Conservation (phyloP, 2,797 vertebrate genomes). For the Cynopterus sphinx region DNA sequence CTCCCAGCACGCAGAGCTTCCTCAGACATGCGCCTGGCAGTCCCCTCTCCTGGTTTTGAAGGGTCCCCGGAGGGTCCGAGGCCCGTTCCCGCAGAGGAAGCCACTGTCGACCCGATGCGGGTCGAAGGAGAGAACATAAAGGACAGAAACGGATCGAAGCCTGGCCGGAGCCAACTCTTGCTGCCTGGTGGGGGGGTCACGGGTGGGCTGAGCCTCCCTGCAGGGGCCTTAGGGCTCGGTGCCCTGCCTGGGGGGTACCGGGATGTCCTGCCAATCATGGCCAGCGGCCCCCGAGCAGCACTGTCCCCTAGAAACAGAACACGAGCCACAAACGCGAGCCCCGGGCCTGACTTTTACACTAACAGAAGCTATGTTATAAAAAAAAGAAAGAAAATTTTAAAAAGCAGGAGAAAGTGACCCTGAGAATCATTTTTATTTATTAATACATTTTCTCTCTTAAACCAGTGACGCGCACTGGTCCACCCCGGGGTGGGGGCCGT, state of each 20-base stretch:
- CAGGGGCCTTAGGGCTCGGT: rapidly evolving
- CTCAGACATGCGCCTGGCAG: background rate
- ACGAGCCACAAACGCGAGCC: background rate
- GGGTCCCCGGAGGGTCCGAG: background rate
- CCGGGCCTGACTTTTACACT: rapidly evolving
- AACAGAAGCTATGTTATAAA: background rate
- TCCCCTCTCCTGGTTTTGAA: background rate
- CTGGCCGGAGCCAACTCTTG: rapidly evolving
- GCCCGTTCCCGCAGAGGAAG: rapidly evolving
- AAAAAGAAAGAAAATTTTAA: background rate
- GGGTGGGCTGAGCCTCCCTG: no score
- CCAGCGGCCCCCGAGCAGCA: rapidly evolving
- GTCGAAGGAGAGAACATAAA: rapidly evolving
- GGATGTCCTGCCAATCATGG: rapidly evolving
- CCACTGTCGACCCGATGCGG: rapidly evolving
- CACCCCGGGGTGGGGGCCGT: rapidly evolving
- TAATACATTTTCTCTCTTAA: background rate
- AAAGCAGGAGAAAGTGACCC: background rate
- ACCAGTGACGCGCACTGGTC: background rate
- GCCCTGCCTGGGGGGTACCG: background rate
- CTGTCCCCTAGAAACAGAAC: rapidly evolving
- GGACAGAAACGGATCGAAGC: no score
- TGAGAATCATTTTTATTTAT: background rate
- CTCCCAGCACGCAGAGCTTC: no score
- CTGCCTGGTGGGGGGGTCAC: background rate